Evolutionary conservation across 1,140 invertebrate species (phyloP).

Genomic region (Adelges cooleyi): DNA sequence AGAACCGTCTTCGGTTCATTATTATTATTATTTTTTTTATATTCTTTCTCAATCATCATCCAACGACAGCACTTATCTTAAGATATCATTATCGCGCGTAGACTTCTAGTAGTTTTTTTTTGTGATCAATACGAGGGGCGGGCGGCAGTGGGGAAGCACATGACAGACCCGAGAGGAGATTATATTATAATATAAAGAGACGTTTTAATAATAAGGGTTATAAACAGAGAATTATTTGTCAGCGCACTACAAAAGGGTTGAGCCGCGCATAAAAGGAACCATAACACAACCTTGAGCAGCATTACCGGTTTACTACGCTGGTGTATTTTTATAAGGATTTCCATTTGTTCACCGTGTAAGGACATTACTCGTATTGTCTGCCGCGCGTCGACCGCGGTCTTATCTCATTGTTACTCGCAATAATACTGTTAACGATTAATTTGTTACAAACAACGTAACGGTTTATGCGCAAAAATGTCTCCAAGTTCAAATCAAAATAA

Average conservation of each 20-base stretch:
- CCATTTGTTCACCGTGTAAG: no score
- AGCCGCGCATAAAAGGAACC: conserved; percentile 1
- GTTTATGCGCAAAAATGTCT: no score
- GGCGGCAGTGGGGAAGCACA: not conserved
- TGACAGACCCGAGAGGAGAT: conserved; percentile 13
- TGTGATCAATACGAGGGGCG: conserved; percentile 3
- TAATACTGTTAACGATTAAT: no score
- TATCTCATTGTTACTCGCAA: no score
- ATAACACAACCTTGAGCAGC: conserved; percentile 5
- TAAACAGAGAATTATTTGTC: conserved; percentile 27
- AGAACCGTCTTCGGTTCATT: conserved; percentile 27
- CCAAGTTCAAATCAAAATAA: no score
- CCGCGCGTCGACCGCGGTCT: no score
- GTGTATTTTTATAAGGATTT: conserved; percentile 13
- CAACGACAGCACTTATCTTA: conserved; percentile 18
- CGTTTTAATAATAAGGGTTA: conserved; percentile 24
- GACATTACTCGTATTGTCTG: no score
- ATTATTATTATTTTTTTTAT: conserved; percentile 14
- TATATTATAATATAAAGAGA: conserved; percentile 10
- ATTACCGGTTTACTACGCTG: conserved; percentile 15
- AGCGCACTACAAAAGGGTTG: conserved; percentile 26
- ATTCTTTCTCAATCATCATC: conserved; percentile 17
- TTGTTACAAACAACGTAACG: no score
- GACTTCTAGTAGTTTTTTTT: no score
- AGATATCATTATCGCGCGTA: not conserved